Percentiles rank a stretch among this genome's conserved stretches.
These are phyloP conservation scores for Gonatopus flavifemur DNA, from an alignment of 1,140 invertebrate genomes.

Conservation along the genomic window DNA sequence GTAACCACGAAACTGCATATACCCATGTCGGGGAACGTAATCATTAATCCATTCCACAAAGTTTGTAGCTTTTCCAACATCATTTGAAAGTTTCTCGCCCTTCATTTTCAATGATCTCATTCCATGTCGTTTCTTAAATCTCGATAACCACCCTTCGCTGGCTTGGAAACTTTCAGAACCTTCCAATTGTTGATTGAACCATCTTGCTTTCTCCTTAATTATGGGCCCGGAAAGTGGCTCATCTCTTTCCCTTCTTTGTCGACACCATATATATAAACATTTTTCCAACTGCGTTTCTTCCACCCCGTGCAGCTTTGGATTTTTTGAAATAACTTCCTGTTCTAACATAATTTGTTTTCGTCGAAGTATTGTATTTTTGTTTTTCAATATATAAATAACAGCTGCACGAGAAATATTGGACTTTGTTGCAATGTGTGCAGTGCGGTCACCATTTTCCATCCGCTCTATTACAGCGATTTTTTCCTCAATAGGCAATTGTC, in stretches of 20 bases:
- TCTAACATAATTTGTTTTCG: constrained; percentile 5
- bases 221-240: constrained; percentile 15
- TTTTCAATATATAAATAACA: constrained; percentile 12
- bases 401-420: constrained; percentile 5
- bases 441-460: not conserved
- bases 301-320: constrained; percentile 10
- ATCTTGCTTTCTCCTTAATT: constrained; percentile 10
- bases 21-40: constrained; percentile 7
- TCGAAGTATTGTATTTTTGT: constrained; percentile 1
- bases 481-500: not conserved
- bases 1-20: constrained; percentile 14
- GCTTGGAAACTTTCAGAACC: constrained; percentile 32
- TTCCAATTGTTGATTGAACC: constrained; percentile 4
- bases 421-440: not conserved
- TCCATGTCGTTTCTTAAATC: constrained; percentile 43
- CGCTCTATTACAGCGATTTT: not conserved
- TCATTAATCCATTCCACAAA: constrained; percentile 14
- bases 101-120: constrained; percentile 39
- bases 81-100: constrained; percentile 38
- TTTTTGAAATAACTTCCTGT: constrained; percentile 4
- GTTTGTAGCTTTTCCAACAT: constrained; percentile 22
- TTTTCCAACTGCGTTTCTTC: constrained; percentile 14
- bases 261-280: constrained; percentile 13
- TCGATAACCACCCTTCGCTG: constrained; percentile 45
- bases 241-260: constrained; percentile 6